Percentiles rank a stretch among this genome's conserved stretches.
phyloP scores from a whole-genome alignment of 2,797 vertebrate genomes.

The Falco biarmicus region DNA sequence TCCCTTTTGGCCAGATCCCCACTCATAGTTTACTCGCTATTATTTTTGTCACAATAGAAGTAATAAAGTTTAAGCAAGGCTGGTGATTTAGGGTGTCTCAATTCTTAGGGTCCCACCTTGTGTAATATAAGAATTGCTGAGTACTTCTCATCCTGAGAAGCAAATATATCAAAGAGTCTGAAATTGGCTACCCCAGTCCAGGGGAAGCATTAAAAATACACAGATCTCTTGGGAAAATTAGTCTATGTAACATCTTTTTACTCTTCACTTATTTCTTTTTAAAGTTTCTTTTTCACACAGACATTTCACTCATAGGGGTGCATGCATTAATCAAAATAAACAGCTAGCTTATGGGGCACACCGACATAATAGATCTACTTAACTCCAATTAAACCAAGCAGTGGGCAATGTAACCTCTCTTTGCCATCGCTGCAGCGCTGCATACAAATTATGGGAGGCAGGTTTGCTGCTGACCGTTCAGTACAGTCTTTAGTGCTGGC shows the following conservation, averaged over 20 bases:
- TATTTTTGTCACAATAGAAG: neutral
- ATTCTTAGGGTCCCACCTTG: neutral
- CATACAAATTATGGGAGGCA: slow-evolving; percentile 51
- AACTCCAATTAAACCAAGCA: slow-evolving; percentile 73
- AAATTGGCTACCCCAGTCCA: neutral
- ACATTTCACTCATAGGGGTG: neutral
- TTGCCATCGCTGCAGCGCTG: neutral
- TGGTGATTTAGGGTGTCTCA: neutral
- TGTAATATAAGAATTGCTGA: neutral
- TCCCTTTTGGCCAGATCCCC: neutral
- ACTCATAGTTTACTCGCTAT: neutral
- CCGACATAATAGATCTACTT: slow-evolving; percentile 60
- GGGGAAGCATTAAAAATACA: neutral
- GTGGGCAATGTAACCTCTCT: slow-evolving; percentile 54
- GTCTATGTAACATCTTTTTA: neutral
- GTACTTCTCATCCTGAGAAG: neutral
- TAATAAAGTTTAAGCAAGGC: neutral
- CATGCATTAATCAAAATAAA: slow-evolving; percentile 72
- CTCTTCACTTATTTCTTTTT: slow-evolving; percentile 10
- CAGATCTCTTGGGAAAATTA: neutral
- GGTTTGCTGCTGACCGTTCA: neutral
- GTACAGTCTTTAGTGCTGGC: neutral
- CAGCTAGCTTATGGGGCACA: slow-evolving; percentile 43
- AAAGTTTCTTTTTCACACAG: neutral
- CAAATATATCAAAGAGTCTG: neutral